phyloP scores from a whole-genome alignment of 2,797 vertebrate species.

The Phataginus tricuspis region DNA sequence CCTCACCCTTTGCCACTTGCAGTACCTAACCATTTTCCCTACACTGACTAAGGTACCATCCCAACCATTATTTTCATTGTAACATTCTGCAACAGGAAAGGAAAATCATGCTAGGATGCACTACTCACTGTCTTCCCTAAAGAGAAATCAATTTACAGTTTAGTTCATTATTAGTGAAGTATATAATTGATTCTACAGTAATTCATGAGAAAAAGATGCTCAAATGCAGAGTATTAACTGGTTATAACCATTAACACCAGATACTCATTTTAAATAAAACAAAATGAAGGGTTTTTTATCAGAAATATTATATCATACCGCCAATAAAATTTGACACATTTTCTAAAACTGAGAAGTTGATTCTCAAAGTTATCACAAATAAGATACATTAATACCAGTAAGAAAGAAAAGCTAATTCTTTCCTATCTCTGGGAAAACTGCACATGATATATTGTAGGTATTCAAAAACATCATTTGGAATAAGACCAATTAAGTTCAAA shows the following conservation, averaged over 20 bases:
- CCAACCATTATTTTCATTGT: neutral
- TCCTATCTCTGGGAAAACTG: neutral
- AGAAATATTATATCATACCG: neutral
- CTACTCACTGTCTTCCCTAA: neutral
- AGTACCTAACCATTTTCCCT: neutral
- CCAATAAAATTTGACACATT: slow-evolving; percentile 33
- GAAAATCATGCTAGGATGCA: neutral
- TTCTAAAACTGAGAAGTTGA: slow-evolving; percentile 10
- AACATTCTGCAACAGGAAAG: slow-evolving; percentile 22
- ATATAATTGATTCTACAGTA: neutral
- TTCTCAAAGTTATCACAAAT: slow-evolving; percentile 42
- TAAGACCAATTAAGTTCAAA: neutral
- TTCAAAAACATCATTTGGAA: neutral
- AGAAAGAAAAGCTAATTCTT: slow-evolving; percentile 28
- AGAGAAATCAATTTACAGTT: slow-evolving; percentile 8
- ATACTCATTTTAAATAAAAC: neutral
- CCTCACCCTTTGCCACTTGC: neutral
- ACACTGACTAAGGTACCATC: neutral
- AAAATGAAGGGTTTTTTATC: neutral
- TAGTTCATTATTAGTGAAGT: slow-evolving; percentile 27
- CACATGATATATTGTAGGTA: neutral
- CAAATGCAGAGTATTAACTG: neutral
- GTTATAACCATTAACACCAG: neutral
- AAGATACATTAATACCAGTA: neutral
- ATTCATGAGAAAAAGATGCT: slow-evolving; percentile 34